Evolutionary conservation across 2,888 invertebrate genomes (phyloP), one percentile per base, ranked within the genome.

Genomic region (Leptinotarsa peninsularis): DNA sequence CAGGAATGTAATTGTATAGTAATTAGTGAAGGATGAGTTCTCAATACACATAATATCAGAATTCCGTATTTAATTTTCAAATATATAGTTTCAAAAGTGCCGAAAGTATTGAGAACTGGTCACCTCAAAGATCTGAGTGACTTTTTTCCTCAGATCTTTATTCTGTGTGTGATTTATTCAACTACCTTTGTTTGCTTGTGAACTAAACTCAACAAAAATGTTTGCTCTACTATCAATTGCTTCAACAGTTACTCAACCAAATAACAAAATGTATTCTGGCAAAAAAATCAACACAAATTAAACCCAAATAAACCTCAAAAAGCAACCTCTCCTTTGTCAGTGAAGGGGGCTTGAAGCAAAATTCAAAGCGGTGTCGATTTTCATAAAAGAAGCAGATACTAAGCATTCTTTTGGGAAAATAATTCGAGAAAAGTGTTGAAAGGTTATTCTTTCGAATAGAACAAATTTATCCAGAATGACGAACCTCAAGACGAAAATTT

Each of bases 341-440:
- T 77, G 76, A 78, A 81, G 81, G 81, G 81, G 82, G 81, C 81
- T 77, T 80, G 82, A 78, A 83, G 82, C 82, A 81, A 73, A 66
- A 76, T 75, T 63, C 58, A 76, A 79, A 79, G 72, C 75, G 78
- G 72, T 77, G 71, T 27, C 27, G 17, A 56, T 60, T 60, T n/a
- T 54, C 56, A 66, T 21, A 50, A 15, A 49, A 67, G 52, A 75
- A 75, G 75, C 75, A 67, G 67, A 66, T 52, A 68, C n/a, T 54
- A 56, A 49, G 71, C 70, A 52, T 70, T 67, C 13, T 33, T 54
- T 67, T 56, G 68, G 77, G 73, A 79, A 79, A 79, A 75, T 18
- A 50, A 66, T 66, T 66, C 33, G 52, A 69, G 60, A 73, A 68
- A 75, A 69, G 70, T 75, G 71, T 75, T 70, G 49, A 49, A 56